These are phyloP conservation scores for Drosophila mojavensis DNA, from an alignment of 1,140 invertebrate species.

Conservation along the genomic window DNA sequence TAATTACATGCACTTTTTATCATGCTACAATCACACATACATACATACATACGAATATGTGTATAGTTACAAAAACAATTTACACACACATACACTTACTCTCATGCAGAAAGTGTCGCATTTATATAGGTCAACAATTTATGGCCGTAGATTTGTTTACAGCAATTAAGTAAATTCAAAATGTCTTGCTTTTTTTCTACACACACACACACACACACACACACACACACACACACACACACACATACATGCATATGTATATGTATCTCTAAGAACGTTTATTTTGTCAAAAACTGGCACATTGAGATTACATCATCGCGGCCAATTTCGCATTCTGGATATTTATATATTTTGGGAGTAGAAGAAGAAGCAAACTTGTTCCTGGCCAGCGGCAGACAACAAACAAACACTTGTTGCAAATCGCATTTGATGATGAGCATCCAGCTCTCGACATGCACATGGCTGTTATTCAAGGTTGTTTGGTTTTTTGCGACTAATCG, in stretches of 20 bases:
- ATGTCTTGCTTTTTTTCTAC: conserved; percentile 15
- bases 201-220: conserved; percentile 10
- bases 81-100: conserved; percentile 5
- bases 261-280: neutral
- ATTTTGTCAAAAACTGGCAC: conserved; percentile 67
- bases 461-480: conserved; percentile 46
- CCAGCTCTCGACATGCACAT: conserved; percentile 50
- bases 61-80: conserved; percentile 11
- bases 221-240: conserved; percentile 11
- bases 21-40: conserved; percentile 33
- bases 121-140: conserved; percentile 79
- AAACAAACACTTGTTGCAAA: conserved; percentile 65
- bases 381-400: conserved; percentile 40
- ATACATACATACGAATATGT: conserved; percentile 7
- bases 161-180: conserved; percentile 74
- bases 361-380: conserved; percentile 60
- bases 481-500: conserved; percentile 30
- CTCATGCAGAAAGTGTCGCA: conserved; percentile 57
- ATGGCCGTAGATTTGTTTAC: conserved; percentile 68
- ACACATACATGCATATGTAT: neutral
- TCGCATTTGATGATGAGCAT: conserved; percentile 41
- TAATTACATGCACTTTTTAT: conserved; percentile 81
- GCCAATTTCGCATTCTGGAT: conserved; percentile 54
- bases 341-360: conserved; percentile 46
- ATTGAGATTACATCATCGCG: conserved; percentile 73